phyloP scores from a whole-genome alignment of 2,888 invertebrate species.

The Diogma glabrata region DNA sequence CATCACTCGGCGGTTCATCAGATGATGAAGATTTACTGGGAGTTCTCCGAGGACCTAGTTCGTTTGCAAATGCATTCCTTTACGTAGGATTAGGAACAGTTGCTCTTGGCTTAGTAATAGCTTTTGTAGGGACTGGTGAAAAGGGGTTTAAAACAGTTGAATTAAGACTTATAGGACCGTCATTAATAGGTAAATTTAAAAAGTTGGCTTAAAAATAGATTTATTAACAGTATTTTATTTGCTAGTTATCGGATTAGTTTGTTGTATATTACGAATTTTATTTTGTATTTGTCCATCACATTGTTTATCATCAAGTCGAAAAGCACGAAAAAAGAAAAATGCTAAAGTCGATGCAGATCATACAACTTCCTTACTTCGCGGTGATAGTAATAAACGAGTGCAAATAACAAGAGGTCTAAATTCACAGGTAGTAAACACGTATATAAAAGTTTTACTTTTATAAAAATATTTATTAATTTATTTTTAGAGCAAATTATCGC shows the following conservation, averaged over 20 bases:
- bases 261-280: constrained; percentile 70
- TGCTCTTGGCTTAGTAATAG: constrained; percentile 74
- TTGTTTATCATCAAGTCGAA: constrained; percentile 55
- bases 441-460: neutral
- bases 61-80: constrained; percentile 70
- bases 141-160: constrained; percentile 80
- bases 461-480: constrained; percentile 6
- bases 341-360: constrained; percentile 37
- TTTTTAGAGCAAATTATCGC: constrained; percentile 29
- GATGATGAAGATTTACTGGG: constrained; percentile 59
- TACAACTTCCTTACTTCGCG: constrained; percentile 35
- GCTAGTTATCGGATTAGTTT: constrained; percentile 60
- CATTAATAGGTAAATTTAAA: constrained; percentile 45
- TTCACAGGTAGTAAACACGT: constrained; percentile 26
- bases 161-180: constrained; percentile 74
- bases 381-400: constrained; percentile 33
- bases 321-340: constrained; percentile 43
- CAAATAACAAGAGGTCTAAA: constrained; percentile 33
- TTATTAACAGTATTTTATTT: constrained; percentile 17
- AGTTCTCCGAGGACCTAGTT: constrained; percentile 58
- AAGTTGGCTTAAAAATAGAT: neutral
- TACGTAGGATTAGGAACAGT: constrained; percentile 77
- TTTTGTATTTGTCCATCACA: constrained; percentile 74
- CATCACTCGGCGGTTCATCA: constrained; percentile 68
- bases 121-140: constrained; percentile 83